Evolutionary conservation across 2,113 vertebrate genomes (phyloP).

Genomic region (Rhinogobius similis): DNA sequence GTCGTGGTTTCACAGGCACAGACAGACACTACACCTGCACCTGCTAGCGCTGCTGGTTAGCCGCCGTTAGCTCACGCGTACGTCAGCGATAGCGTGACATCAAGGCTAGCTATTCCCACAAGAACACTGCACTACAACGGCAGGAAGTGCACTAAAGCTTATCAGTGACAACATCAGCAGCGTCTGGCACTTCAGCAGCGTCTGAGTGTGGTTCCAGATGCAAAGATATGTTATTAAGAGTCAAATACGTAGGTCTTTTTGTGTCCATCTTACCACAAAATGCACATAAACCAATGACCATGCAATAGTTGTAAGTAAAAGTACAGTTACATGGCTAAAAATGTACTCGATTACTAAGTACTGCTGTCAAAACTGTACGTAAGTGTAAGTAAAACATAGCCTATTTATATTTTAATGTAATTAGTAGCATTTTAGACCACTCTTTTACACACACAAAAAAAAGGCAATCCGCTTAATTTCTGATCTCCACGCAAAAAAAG

Average conservation of each 20-base stretch:
- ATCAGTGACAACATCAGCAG: neutral
- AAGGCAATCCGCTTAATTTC: too few species aligned
- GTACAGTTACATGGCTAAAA: too few species aligned
- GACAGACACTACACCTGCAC: conserved; percentile 66
- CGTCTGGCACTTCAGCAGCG: neutral
- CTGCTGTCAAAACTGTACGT: too few species aligned
- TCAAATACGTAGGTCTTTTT: neutral
- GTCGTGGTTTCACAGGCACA: conserved; percentile 69
- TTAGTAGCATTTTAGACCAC: too few species aligned
- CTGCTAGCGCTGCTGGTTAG: conserved; percentile 14
- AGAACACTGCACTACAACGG: neutral
- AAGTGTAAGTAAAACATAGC: too few species aligned
- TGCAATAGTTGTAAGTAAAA: too few species aligned
- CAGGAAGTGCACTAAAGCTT: conserved; percentile 40
- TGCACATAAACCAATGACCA: too few species aligned
- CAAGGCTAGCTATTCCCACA: neutral
- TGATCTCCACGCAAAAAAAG: too few species aligned
- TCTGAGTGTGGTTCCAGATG: neutral
- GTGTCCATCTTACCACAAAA: neutral
- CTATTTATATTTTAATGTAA: too few species aligned
- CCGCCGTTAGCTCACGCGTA: conserved; percentile 43
- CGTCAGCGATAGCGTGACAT: conserved; percentile 48
- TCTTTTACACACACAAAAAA: too few species aligned
- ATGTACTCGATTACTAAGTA: too few species aligned
- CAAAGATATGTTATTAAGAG: neutral